A percentile compares a stretch with the other conserved stretches of the same genome.
Conservation (phyloP, 2,797 vertebrate species). For the Silurus aristotelis region DNA sequence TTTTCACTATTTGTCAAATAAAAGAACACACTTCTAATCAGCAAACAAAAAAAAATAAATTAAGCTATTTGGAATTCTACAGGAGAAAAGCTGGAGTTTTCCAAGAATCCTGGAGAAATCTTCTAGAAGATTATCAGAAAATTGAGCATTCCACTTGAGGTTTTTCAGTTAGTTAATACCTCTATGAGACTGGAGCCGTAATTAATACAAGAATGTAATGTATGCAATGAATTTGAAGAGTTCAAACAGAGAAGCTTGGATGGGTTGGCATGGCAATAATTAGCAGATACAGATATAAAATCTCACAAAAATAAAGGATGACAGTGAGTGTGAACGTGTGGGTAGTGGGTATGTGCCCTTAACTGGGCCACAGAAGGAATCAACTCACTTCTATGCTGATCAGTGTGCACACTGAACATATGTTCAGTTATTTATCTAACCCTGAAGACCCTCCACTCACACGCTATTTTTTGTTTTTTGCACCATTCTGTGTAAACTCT, state of each 20-base stretch:
- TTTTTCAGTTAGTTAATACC: not conserved
- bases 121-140: not conserved
- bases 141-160: not conserved
- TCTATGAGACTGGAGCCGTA: not conserved
- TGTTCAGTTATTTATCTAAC: no score
- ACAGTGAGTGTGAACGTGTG: not conserved
- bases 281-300: not conserved
- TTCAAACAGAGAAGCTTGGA: not conserved
- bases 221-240: not conserved
- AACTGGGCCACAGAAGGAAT: not conserved
- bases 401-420: no score
- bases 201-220: not conserved
- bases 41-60: not conserved
- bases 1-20: no score
- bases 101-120: not conserved
- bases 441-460: no score
- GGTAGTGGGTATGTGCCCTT: not conserved
- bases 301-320: constrained; percentile 4
- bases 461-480: no score
- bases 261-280: not conserved
- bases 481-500: not conserved
- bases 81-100: not conserved
- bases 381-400: not conserved
- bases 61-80: not conserved
- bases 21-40: no score